Base-by-base conservation (phyloP, 1,140 invertebrate species). In the Drosophila arawakana region DNA sequence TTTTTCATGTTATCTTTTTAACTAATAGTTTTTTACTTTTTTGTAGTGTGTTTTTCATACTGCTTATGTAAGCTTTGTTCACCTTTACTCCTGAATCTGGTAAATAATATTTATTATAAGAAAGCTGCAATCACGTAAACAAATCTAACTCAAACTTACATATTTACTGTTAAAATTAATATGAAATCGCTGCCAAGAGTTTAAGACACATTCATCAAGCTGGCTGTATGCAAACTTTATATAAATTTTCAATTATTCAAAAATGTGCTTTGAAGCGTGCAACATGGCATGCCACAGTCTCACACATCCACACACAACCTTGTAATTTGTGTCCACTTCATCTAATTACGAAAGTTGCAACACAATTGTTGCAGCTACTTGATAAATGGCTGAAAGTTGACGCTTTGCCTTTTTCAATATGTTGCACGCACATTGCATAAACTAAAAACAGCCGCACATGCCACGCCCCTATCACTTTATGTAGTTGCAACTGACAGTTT, bases 301-400 rank as follows among this genome's bases (percentile, higher is more conserved):
- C 37, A 41, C 13, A 30, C 39, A 57, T 41, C n/a, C n/a, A 47
- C 7, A 59, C 9, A 30, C 21, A 60, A 37, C 21, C n/a, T 15
- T 30, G 15, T 60, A 68, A 55, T 35, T 60, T 65, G 35, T 65
- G 66, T 70, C 66, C 78, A 78, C 70, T 78, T 66, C 69, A 83
- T 89, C 80, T 89, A 89, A 89, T 89, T 88, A 88, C 73, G 54
- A 88, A 88, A 88, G 84, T 88, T 86, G 76, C 39, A 8, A 57
- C 54, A 35, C 35, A 57, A 15, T 41, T 39, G 35, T 41, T 57
- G 73, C 52, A 58, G 52, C 60, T 47, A 15, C 61, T 61, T 88
- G 82, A 85, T 80, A 88, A 85, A 85, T 82, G 76, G 83, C 72
- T 46, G 62, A 60, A 70, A 78, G 55, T 58, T 46, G 30, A 55